Evolutionary conservation across 1,140 invertebrate genomes (phyloP), one percentile per base, ranked within the genome.

Genomic region (Drosophila sproati): DNA sequence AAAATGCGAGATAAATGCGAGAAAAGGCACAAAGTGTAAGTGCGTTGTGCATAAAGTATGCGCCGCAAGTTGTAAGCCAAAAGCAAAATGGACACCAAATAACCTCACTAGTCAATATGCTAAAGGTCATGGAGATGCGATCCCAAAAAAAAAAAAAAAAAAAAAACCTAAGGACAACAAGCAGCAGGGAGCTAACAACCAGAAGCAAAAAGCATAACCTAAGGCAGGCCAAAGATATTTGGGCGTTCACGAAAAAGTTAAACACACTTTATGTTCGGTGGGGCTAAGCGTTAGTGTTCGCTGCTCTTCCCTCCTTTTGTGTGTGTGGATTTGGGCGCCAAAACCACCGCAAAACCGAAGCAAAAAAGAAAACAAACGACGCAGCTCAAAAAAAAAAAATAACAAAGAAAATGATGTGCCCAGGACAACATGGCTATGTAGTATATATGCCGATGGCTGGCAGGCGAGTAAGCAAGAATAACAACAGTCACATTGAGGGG

Each of bases 191-290:
- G 63, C 48, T 60, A 31, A 60, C 35, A 43, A 57, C 41, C 20
- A 37, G 12, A 45, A 55, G 31, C 28, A 59, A 73, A 29, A 48
- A 77, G 48, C 77, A 71, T 67, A 74, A 85, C 77, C 77, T 80
- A 73, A 71, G 80, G 63, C 66, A 70, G 67, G 63, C 70, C 66
- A 69, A 62, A 79, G 77, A 87, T 87, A 88, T 87, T 83, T 68
- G 81, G 77, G 52, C 64, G 73, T 83, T 73, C 56, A 74, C 61
- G 51, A 83, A 62, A 85, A 87, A 83, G 83, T 80, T 87, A 87
- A 87, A 88, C 77, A 87, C 83, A 87, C 72, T 87, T 87, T 87
- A 87, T 87, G 83, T 83, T 88, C 60, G 75, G 82, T 66, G 78
- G 76, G 73, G 77, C 54, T 57, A 61, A 62, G 20, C 39, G 61